Conservation (phyloP, 2,888 invertebrate genomes). For the Rhagonycha fulva region DNA sequence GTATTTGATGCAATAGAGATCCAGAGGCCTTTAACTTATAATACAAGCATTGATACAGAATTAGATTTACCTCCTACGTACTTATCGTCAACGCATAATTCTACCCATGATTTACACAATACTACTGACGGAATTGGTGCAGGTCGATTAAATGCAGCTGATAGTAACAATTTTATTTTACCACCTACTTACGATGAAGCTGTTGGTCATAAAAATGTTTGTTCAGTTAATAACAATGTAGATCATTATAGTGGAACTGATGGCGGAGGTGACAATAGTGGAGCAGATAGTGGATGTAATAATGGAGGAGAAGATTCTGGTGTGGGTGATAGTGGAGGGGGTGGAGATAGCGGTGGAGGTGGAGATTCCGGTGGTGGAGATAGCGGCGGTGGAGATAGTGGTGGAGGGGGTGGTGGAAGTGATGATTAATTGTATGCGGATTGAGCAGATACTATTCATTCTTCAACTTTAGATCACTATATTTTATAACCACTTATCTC, state of each 20-base stretch:
- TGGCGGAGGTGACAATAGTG: not conserved
- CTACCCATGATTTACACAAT: not conserved
- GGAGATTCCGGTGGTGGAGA: not conserved
- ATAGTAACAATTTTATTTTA: not conserved
- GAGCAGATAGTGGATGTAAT: not conserved
- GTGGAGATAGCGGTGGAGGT: not conserved
- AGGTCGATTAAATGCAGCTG: not conserved
- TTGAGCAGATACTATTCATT: not conserved
- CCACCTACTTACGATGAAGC: not conserved
- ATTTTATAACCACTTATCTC: too few relatives aligned
- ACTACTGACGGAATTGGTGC: not conserved
- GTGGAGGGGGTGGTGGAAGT: not conserved
- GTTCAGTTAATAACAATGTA: too few relatives aligned
- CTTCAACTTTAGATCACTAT: too few relatives aligned
- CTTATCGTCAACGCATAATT: not conserved
- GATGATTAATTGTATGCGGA: not conserved
- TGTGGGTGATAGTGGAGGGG: not conserved
- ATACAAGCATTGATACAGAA: not conserved
- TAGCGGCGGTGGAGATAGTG: not conserved
- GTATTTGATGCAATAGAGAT: not conserved
- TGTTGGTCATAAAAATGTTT: not conserved
- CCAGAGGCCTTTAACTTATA: not conserved
- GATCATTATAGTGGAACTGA: not conserved
- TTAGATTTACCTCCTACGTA: not conserved
- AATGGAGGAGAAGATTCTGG: not conserved